Evolutionary conservation across 2,888 invertebrate genomes (phyloP).

Genomic region (Tipula vernalis): DNA sequence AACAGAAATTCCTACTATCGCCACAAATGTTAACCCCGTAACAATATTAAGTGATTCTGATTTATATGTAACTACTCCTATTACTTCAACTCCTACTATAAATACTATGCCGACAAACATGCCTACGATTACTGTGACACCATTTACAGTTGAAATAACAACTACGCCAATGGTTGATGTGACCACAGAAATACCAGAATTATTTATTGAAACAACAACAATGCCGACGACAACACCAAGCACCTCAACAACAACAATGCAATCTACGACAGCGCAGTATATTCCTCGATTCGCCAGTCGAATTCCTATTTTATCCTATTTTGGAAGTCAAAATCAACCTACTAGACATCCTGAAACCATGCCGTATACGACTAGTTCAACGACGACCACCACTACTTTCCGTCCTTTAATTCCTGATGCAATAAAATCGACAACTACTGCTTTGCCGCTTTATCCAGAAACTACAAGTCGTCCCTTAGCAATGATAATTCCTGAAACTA

Average conservation of each 20-base stretch:
- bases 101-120: background rate
- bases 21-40: background rate
- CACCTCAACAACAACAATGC: constrained; percentile 16
- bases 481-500: too few relatives aligned
- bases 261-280: constrained; percentile 15
- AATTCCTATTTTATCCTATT: constrained; percentile 18
- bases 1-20: background rate
- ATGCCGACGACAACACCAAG: constrained; percentile 9
- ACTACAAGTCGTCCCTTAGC: too few relatives aligned
- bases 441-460: constrained; percentile 10
- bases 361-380: constrained; percentile 16
- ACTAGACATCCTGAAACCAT: constrained; percentile 13
- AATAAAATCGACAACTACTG: too few relatives aligned
- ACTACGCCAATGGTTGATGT: background rate
- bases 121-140: background rate
- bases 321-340: background rate
- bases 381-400: constrained; percentile 9
- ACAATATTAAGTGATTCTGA: background rate
- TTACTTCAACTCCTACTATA: background rate
- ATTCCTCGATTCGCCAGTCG: constrained; percentile 19
- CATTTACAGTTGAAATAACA: background rate
- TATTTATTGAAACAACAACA: background rate
- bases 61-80: background rate
- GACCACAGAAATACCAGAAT: background rate
- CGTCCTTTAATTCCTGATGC: too few relatives aligned